Conservation (phyloP, 1,140 invertebrate species). For the Plectrocnemia conspersa region DNA sequence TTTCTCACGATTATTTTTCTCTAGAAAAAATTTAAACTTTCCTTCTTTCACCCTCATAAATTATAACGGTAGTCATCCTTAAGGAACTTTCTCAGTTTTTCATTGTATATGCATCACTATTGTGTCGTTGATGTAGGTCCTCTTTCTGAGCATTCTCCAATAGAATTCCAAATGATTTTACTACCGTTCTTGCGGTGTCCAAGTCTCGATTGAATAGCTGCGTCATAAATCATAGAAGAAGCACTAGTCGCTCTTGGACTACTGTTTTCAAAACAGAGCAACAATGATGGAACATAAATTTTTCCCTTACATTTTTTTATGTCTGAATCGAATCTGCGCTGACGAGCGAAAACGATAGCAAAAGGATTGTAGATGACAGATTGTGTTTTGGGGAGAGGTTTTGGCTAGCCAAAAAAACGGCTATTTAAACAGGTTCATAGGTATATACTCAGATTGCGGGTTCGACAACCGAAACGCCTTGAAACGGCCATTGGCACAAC, state of each 20-base stretch:
- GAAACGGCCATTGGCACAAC: slow-evolving; percentile 21
- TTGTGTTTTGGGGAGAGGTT: slow-evolving; percentile 6
- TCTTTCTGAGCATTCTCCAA: background rate
- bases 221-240: too few species aligned
- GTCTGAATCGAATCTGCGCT: background rate
- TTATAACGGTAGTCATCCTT: slow-evolving; percentile 11
- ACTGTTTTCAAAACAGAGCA: too few species aligned
- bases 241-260: too few species aligned
- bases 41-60: background rate
- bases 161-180: background rate
- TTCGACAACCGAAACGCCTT: slow-evolving; percentile 26
- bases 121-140: slow-evolving; percentile 1
- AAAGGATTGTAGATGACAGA: slow-evolving; percentile 9
- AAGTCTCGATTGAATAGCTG: too few species aligned
- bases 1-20: too few species aligned
- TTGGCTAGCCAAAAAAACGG: slow-evolving; percentile 15
- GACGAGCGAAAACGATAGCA: background rate
- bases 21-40: too few species aligned
- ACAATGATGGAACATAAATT: too few species aligned
- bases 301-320: too few species aligned
- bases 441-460: slow-evolving; percentile 15
- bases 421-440: slow-evolving; percentile 21
- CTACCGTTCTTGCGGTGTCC: slow-evolving; percentile 9
- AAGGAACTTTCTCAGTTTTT: slow-evolving; percentile 4
- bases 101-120: slow-evolving; percentile 1